Conservation (phyloP, 1,140 invertebrate genomes). For the Sinonovacula constricta region DNA sequence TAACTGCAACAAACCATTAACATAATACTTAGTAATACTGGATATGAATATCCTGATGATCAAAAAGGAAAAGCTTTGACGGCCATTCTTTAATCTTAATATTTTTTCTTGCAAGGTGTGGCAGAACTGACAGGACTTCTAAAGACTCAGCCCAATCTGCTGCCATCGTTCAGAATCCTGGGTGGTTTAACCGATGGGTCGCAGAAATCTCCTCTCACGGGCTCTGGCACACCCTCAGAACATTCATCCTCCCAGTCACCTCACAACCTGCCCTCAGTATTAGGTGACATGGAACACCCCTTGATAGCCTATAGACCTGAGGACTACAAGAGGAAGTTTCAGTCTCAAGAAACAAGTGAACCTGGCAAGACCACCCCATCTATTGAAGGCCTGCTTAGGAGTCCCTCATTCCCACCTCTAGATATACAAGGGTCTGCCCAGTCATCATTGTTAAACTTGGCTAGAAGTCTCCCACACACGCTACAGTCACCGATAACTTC, state of each 20-base stretch:
- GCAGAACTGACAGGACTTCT: constrained; percentile 66
- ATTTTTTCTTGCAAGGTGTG: constrained; percentile 53
- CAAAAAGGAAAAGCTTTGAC: too few relatives aligned
- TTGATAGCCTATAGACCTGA: constrained; percentile 36
- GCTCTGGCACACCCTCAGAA: background rate
- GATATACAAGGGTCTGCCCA: background rate
- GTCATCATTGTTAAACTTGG: constrained; percentile 29
- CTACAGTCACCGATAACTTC: constrained; percentile 63
- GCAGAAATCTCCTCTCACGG: too few relatives aligned
- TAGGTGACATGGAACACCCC: constrained; percentile 3
- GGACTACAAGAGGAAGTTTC: constrained; percentile 41
- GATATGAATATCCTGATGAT: too few relatives aligned
- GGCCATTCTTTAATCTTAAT: too few relatives aligned
- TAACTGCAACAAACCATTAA: too few relatives aligned
- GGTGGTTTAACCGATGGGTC: constrained; percentile 2
- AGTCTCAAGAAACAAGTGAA: background rate
- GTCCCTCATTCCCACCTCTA: background rate
- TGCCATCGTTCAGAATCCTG: constrained; percentile 39
- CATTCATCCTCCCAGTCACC: background rate
- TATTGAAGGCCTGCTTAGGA: constrained; percentile 27
- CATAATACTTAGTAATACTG: too few relatives aligned
- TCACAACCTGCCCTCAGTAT: background rate
- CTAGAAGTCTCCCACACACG: constrained; percentile 50
- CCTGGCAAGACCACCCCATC: constrained; percentile 9
- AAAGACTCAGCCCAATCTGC: constrained; percentile 37